Base-by-base conservation (phyloP, 2,888 invertebrate genomes). In the Lasius platythorax region DNA sequence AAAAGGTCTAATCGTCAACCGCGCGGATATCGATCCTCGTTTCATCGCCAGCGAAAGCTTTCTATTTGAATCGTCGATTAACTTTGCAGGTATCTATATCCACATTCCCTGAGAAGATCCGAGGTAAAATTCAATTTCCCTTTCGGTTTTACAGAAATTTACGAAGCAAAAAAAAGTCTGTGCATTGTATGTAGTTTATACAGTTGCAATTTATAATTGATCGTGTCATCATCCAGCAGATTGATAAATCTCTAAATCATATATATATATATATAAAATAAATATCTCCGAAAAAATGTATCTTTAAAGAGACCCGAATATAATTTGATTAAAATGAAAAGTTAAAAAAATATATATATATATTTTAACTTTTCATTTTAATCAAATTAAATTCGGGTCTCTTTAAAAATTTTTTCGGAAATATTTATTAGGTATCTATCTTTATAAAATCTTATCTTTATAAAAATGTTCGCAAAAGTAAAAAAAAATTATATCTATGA, bases 1-100 rank as follows among this genome's bases (percentile, higher is more conserved):
- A 87, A 89, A 90, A 89, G 82, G 89, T 91, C 79, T 89, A 90
- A 91, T 91, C 88, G 86, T 85, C 75, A 74, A 81, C 84, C 67
- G 82, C 81, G 56, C 72, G 85, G 64, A 84, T 87, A 91, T 91
- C 88, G 91, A 91, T 91, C 87, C 79, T 79, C 74, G 66, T 85
- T 23, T 23, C 83, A 78, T 64, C 53, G 63, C 70, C 58, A 58
- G 85, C 85, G 86, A 88, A 91, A 92, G 85, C 90, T 92, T 84
- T 84, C 84, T 86, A 87, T 90, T 91, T 85, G 89, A 92, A 90
- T 87, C 87, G 84, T 79, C 83, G 85, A 86, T 84, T 83, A 87
- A 87, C 85, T 87, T 84, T 30, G 74, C 81, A 61, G 75, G 23
- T 61, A 28, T 63, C 78, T 84, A 75, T 82, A 84, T 23, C 33